These are phyloP conservation scores for Pristionchus pacificus DNA, from an alignment of 1,140 invertebrate species.

Conservation along the genomic window DNA sequence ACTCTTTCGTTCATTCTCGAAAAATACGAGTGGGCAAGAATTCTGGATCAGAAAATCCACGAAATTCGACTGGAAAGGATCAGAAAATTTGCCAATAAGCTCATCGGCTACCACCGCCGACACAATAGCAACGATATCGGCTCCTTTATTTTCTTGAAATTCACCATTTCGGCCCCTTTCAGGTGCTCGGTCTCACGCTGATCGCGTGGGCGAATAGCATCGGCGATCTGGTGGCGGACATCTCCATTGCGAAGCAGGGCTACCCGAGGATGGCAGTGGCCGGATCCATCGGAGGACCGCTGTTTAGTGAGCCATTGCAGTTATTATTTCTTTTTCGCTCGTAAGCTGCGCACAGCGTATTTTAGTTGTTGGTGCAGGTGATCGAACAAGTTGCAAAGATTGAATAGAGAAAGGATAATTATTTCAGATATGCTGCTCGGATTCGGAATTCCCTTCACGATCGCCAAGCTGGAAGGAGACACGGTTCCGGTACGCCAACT, in stretches of 20 bases:
- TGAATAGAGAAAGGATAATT: not conserved
- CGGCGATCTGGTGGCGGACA: slow-evolving; percentile 69
- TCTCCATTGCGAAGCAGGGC: slow-evolving; percentile 66
- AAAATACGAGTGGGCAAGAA: not conserved
- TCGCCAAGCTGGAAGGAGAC: slow-evolving; percentile 58
- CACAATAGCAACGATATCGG: not conserved
- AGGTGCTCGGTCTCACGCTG: slow-evolving; percentile 69
- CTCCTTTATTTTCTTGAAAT: not conserved
- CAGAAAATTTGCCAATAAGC: no score
- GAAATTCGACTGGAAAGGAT: no score
- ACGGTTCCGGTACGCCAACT: slow-evolving; percentile 35
- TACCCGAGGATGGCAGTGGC: slow-evolving; percentile 70
- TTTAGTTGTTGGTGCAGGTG: not conserved
- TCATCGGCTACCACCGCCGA: not conserved
- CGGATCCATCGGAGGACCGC: slow-evolving; percentile 70
- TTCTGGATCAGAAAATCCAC: no score
- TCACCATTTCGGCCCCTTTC: not conserved
- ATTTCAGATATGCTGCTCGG: slow-evolving; percentile 62
- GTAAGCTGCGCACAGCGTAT: not conserved
- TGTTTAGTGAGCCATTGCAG: slow-evolving; percentile 62
- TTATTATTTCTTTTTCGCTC: not conserved
- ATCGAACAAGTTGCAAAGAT: not conserved
- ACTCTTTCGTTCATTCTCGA: not conserved
- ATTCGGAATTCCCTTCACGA: slow-evolving; percentile 65
- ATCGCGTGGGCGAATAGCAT: slow-evolving; percentile 72